phyloP scores from a whole-genome alignment of 2,797 vertebrate species.

The Epinephelus awoara region DNA sequence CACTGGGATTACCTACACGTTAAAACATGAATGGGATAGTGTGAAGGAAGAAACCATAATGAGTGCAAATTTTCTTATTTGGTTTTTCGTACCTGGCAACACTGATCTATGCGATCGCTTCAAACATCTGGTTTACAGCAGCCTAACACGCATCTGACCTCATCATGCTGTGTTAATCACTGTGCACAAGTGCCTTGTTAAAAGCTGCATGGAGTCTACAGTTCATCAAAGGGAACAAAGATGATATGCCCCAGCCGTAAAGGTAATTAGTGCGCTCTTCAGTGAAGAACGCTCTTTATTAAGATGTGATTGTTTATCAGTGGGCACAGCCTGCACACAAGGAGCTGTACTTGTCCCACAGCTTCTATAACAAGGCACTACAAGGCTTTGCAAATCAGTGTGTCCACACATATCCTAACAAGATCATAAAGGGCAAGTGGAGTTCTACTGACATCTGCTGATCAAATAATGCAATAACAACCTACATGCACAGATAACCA shows the following conservation, averaged over 20 bases:
- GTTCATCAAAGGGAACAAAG: constrained; percentile 36
- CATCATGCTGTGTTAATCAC: neutral
- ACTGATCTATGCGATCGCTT: constrained; percentile 12
- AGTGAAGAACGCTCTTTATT: constrained; percentile 9
- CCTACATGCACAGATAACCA: neutral
- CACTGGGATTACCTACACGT: constrained; percentile 87
- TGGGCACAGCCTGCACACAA: neutral
- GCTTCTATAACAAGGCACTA: constrained; percentile 2
- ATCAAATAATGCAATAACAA: constrained; percentile 22
- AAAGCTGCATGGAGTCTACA: constrained; percentile 21
- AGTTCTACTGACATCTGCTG: constrained; percentile 76
- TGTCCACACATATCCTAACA: neutral
- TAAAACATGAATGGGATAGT: neutral
- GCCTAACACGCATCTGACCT: constrained; percentile 1
- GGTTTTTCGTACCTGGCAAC: no score
- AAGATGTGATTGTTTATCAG: constrained; percentile 27
- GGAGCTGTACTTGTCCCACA: neutral
- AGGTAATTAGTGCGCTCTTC: constrained; percentile 37
- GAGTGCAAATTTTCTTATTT: neutral
- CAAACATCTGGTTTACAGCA: neutral
- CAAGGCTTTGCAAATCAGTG: neutral
- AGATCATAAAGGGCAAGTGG: neutral
- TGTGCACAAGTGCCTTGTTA: constrained; percentile 1
- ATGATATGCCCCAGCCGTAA: neutral
- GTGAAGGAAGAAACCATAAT: neutral